Percentiles rank a stretch among this genome's conserved stretches.
Conservation (phyloP, 2,113 vertebrate genomes). For the Camelus dromedarius region DNA sequence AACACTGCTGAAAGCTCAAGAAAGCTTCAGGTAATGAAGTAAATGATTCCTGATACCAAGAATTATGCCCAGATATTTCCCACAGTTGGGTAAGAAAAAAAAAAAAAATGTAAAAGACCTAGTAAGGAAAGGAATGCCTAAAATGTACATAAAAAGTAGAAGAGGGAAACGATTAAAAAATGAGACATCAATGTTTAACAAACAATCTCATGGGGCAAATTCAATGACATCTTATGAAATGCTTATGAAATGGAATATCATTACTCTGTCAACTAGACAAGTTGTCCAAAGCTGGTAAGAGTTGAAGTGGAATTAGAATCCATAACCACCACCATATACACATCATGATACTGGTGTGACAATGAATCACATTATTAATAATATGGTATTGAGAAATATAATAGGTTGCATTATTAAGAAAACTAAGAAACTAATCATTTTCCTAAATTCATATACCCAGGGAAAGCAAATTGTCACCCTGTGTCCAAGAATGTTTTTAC, state of each 20-base stretch:
- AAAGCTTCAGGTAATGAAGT: background rate
- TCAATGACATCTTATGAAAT: background rate
- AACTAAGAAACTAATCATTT: background rate
- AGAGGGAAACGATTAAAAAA: background rate
- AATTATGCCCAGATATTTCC: background rate
- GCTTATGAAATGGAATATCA: background rate
- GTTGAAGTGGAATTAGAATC: background rate
- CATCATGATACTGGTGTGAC: background rate
- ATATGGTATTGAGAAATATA: background rate
- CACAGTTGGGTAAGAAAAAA: background rate
- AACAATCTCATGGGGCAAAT: background rate
- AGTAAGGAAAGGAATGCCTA: background rate
- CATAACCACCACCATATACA: background rate
- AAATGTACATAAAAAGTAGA: background rate
- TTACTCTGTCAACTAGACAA: background rate
- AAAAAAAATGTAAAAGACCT: background rate
- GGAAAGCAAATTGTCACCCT: background rate
- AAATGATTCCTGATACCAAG: background rate
- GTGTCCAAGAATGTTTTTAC: background rate
- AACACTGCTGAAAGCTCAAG: background rate
- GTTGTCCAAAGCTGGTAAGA: background rate
- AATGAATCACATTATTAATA: background rate
- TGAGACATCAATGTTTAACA: background rate
- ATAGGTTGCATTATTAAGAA: background rate
- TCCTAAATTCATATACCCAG: background rate